These are phyloP conservation scores for Xestobium rufovillosum DNA, from an alignment of 2,888 invertebrate genomes.

Conservation along the genomic window DNA sequence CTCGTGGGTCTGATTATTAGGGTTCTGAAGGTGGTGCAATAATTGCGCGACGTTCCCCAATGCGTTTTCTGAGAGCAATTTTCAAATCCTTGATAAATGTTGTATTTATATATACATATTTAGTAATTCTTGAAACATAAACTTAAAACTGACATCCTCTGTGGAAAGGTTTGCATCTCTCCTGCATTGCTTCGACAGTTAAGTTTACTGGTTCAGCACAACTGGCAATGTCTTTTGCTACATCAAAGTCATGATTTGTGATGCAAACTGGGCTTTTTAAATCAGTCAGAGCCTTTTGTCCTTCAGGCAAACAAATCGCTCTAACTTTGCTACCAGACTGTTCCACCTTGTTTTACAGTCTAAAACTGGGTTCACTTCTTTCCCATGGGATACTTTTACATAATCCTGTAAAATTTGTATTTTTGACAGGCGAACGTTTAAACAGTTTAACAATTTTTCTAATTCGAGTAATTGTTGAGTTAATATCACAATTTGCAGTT, in stretches of 20 bases:
- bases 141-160: too few relatives aligned
- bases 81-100: too few relatives aligned
- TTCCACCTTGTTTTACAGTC: conserved; percentile 18
- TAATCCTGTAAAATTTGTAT: conserved; percentile 16
- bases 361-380: conserved; percentile 15
- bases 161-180: conserved; percentile 3
- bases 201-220: neutral
- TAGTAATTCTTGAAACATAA: too few relatives aligned
- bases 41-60: too few relatives aligned
- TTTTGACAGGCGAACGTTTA: conserved; percentile 15
- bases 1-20: too few relatives aligned
- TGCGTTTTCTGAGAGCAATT: too few relatives aligned
- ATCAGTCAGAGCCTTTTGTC: conserved; percentile 12
- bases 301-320: conserved; percentile 13
- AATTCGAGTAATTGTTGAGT: conserved; percentile 11
- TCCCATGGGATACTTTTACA: conserved; percentile 13
- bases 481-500: conserved; percentile 8
- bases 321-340: conserved; percentile 16
- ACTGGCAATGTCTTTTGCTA: conserved; percentile 5
- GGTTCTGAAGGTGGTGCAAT: too few relatives aligned
- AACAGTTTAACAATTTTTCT: conserved; percentile 17
- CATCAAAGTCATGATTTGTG: conserved; percentile 8
- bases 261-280: conserved; percentile 5
- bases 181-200: neutral
- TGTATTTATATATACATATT: too few relatives aligned